Base-by-base conservation (phyloP, 2,888 invertebrate species). In the Nudaria mundana region DNA sequence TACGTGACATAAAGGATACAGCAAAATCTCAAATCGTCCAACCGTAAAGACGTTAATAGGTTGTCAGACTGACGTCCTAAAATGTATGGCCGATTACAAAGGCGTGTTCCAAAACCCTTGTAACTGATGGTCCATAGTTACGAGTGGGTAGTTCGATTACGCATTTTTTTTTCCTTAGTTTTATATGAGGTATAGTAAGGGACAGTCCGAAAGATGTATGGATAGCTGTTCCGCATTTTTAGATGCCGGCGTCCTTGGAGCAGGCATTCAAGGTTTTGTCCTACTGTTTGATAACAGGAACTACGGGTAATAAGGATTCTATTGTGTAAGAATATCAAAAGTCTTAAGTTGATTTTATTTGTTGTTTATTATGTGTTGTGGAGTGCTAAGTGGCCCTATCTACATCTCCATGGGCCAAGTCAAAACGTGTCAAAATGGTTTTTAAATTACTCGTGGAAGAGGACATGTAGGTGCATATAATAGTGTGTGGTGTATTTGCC, bases 111-210 rank as follows among this genome's bases (percentile, higher is more conserved):
- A 62, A 30, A 63, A 63, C 58, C 63, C 51, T 63, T 63, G 67
- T 60, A 67, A 71, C 64, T 66, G 71, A 66, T 65, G 68, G 66
- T 46, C 54, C 40, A 45, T 49, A 72, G 64, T 74, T 72, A 74
- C 71, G 73, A 57, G 52, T 56, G 53, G 59, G 54, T 56, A 59
- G 47, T 67, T 68, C 67, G 66, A 69, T 67, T 68, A 63, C 59
- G 49, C 48, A 49, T 58, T 66, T 68, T 72, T 66, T 66, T 61
- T 59, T 46, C 48, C 31, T 52, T 56, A 66, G 63, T 67, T 74
- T 70, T 71, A 72, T 69, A 63, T 52, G 48, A 24, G 66, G 70
- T 67, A 72, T 68, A 66, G 56, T 37, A 40, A 40, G 46, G 55
- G 56, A 41, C 37, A 35, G 24, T 15, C 16, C 29, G 23, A 37